phyloP scores from a whole-genome alignment of 2,888 invertebrate genomes.

The Temnothorax unifasciatus region DNA sequence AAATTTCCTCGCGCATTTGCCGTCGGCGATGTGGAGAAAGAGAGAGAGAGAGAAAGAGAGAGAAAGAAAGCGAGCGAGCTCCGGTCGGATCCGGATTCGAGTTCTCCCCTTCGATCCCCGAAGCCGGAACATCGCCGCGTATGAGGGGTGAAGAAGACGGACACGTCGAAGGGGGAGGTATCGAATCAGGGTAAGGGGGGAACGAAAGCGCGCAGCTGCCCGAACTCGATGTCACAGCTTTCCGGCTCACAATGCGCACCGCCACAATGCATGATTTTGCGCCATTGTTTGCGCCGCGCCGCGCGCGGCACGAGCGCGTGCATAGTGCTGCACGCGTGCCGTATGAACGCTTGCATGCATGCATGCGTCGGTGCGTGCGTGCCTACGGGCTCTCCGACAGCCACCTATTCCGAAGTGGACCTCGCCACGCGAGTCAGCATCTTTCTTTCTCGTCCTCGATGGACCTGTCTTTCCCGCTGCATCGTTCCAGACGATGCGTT shows the following conservation, averaged over 20 bases:
- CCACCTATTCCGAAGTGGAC: slow-evolving; percentile 48
- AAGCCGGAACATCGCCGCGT: slow-evolving; percentile 60
- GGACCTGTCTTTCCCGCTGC: slow-evolving; percentile 16
- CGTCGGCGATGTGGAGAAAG: slow-evolving; percentile 1
- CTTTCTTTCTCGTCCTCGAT: slow-evolving; percentile 27
- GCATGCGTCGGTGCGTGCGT: slow-evolving; percentile 53
- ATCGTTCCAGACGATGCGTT: background rate
- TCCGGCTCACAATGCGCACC: slow-evolving; percentile 81
- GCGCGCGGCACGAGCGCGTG: slow-evolving; percentile 50
- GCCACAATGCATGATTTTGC: slow-evolving; percentile 85
- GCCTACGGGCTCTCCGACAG: slow-evolving; percentile 67
- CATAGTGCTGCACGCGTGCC: slow-evolving; percentile 78
- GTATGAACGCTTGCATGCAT: slow-evolving; percentile 56
- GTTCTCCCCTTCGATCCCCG: slow-evolving; percentile 59
- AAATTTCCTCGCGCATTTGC: slow-evolving; percentile 70
- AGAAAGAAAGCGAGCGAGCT: background rate
- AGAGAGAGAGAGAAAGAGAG: background rate
- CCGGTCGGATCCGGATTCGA: slow-evolving; percentile 59
- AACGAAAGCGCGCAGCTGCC: slow-evolving; percentile 81
- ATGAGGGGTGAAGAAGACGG: slow-evolving; percentile 58
- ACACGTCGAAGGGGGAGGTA: slow-evolving; percentile 54
- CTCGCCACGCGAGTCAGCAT: slow-evolving; percentile 66
- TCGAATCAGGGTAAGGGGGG: slow-evolving; percentile 50
- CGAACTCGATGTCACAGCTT: slow-evolving; percentile 85
- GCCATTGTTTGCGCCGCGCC: slow-evolving; percentile 81